Base-by-base conservation (phyloP, 2,797 vertebrate genomes). In the Muscicapa striata region DNA sequence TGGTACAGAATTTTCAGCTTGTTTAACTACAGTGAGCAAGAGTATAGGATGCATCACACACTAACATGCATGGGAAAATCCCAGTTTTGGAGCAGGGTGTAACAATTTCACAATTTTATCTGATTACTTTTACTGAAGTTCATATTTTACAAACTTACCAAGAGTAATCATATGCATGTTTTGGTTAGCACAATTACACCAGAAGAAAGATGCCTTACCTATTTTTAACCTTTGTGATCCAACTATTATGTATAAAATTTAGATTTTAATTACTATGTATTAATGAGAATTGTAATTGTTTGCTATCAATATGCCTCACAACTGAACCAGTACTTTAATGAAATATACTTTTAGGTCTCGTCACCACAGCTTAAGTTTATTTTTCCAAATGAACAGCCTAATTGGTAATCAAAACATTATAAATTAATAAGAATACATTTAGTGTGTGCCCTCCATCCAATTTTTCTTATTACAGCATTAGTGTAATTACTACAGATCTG, bases 91-190 rank as follows among this genome's bases (percentile, higher is more conserved):
- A 77, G 29, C 29, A 24, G 23, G 27, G 38, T 69, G 80, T 72
- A 87, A 95, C 91, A 89, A 95, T 86, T 85, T 86, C 54, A 92
- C 15, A 72, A 69, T 94, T 87, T 87, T 89, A 94, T 87, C 83
- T 89, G 76, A 89, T 93, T 91, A 63, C 17, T 93, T 94, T 86
- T 88, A 66, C 79, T 67, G 46, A 95, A 69, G 36, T 77, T 92
- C 54, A 75, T 14, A 61, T 84, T 91, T 93, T 80, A 84, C 83
- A 62, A 74, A 72, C 34, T 81, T 86, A 77, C 11, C 11, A 57
- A 59, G 15, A 40, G 79, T 93, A 93, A 89, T 77, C 68, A 81
- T 40, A 55, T 58, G n/a, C 61, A 79, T 72, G n/a, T 69, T 45
- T 91, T 80, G 24, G 45, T 87, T 82, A 57, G 36, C 48, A 74